Base-by-base conservation (phyloP, 2,888 invertebrate genomes). In the Entomobrya proxima region DNA sequence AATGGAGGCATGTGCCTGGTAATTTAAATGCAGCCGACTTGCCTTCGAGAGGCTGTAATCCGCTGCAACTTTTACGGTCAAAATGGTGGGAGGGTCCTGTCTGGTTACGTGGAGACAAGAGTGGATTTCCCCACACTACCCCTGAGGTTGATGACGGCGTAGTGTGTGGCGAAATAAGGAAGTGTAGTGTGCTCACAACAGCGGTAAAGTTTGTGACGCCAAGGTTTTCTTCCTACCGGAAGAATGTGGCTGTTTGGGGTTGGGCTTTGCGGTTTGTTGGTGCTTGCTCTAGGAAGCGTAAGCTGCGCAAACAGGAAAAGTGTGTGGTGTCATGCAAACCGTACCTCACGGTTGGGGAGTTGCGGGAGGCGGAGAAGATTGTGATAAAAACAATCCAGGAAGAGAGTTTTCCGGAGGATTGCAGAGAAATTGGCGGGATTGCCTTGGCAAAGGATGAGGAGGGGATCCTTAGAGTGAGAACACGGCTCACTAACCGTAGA, bases 1-100 rank as follows among this genome's bases (percentile, higher is more conserved):
- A 52, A 6, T 75, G 75, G 75, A 3, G 75, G 4, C 75, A 75
- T 52, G 75, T 75, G 3, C 75, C 75, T 1, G 75, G 75, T 2
- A 30, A 5, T 4, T 15, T n/a, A 18, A 75, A 75, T 75, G 50
- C 75, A n/a, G 75, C 75, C 1, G 75, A 75, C 32, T 18, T 75
- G 2, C 50, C 52, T 3, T 75, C 75, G 15, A 35, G 75, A 6
- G 75, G 75, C 11, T 75, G 44, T 40, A 40, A 7, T 40, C 44
- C 44, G 44, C 15, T 40, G 44, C 15, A 11, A 11, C 15, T 40
- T 7, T n/a, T n/a, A n/a, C n/a, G n/a, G n/a, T n/a, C n/a, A n/a
- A n/a, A n/a, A n/a, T n/a, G n/a, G n/a, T n/a, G 9, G 44, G 44
- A 40, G 44, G 44, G 44, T 11, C 44, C 44, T 11, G 7, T 40